A percentile compares a stretch with the other conserved stretches of the same genome.
phyloP scores from a whole-genome alignment of 2,113 vertebrate species.

The Serinus canaria region DNA sequence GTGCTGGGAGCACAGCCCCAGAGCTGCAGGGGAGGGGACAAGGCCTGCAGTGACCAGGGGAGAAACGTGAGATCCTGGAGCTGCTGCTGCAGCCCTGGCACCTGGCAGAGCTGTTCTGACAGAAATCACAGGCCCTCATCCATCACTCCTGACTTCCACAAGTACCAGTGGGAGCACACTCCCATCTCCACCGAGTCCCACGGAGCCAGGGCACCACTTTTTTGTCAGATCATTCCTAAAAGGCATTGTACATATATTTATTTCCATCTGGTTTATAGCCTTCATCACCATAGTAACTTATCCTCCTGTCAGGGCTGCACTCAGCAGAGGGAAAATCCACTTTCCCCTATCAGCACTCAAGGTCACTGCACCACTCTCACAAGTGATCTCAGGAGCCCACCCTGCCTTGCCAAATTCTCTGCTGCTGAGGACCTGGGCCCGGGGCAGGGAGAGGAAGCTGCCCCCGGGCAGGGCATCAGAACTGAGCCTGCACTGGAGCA shows the following conservation, averaged over 20 bases:
- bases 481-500: background rate
- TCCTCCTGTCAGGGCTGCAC: background rate
- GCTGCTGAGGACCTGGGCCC: background rate
- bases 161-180: background rate
- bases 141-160: background rate
- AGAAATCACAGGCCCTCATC: background rate
- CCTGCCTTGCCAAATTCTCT: background rate
- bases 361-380: background rate
- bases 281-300: slow-evolving; percentile 47
- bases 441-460: background rate
- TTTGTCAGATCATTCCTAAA: background rate
- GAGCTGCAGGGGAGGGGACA: background rate
- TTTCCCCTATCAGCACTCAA: background rate
- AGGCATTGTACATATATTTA: background rate
- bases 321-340: background rate
- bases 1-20: background rate
- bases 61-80: background rate
- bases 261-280: background rate
- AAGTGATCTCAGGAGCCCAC: background rate
- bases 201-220: background rate
- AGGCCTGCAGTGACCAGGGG: background rate
- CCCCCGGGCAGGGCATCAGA: background rate
- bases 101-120: background rate
- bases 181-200: background rate
- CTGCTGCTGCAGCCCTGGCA: background rate